Percentiles rank a stretch among this genome's conserved stretches.
phyloP scores from a whole-genome alignment of 2,888 invertebrate species.

The Nomada goodeniana region DNA sequence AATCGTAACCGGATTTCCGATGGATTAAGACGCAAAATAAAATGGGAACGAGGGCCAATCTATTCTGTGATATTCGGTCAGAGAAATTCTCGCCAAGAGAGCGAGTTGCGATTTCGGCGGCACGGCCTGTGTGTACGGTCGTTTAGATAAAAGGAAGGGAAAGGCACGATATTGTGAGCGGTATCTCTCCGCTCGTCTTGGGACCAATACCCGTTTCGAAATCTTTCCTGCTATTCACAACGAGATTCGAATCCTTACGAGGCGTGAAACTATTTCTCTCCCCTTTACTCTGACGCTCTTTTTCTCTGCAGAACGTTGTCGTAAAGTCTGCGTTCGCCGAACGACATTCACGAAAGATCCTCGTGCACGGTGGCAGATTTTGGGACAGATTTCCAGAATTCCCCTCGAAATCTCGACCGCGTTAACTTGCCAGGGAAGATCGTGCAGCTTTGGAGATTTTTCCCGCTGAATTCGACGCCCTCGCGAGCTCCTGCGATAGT shows the following conservation, averaged over 20 bases:
- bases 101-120: constrained; percentile 48
- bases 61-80: constrained; percentile 45
- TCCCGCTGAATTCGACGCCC: constrained; percentile 9
- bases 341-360: constrained; percentile 51
- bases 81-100: constrained; percentile 32
- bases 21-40: constrained; percentile 48
- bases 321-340: constrained; percentile 60
- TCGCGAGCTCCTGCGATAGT: constrained; percentile 26
- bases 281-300: constrained; percentile 16
- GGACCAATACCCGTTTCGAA: constrained; percentile 71
- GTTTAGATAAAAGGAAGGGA: constrained; percentile 62
- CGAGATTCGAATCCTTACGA: constrained; percentile 71
- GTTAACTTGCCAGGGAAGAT: neutral
- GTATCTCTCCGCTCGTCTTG: constrained; percentile 65
- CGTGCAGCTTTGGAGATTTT: constrained; percentile 15
- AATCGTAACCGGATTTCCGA: constrained; percentile 17
- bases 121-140: constrained; percentile 19
- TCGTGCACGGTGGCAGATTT: constrained; percentile 42
- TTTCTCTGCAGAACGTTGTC: constrained; percentile 18
- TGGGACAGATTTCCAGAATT: constrained; percentile 53
- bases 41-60: constrained; percentile 37
- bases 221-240: constrained; percentile 69
- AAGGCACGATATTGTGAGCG: constrained; percentile 57
- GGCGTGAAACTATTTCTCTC: constrained; percentile 65
- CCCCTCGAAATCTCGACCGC: constrained; percentile 46